Base-by-base conservation (phyloP, 2,797 vertebrate species). In the Poeciliopsis gracilis region DNA sequence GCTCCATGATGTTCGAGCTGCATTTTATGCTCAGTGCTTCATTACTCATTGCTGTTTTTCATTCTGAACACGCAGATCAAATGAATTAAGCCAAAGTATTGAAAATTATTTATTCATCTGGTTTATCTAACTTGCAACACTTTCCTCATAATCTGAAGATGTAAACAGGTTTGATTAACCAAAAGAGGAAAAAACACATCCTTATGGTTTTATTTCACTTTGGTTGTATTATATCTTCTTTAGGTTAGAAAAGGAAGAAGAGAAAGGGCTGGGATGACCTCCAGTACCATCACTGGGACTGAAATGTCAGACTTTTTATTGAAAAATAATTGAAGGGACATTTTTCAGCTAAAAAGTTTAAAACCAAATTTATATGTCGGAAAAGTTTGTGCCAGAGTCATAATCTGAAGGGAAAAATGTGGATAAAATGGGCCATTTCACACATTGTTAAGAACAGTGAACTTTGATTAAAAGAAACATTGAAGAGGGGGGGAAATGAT, bases 291-390 rank as follows among this genome's bases (percentile, higher is more conserved):
- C 74, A 83, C 80, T 79, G 38, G 36, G 82, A 83, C 84, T 77
- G 13, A 71, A 51, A 86, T 87, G 87, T 89, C 87, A 89, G 77
- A 75, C 73, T 3, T 79, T 88, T 89, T 72, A 73, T 74, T 83
- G 82, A 76, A 43, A 76, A 87, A 67, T 84, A 88, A 90, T 89
- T 87, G 84, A 75, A 61, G 85, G n/a, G 1, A 57, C 53, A 57
- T 57, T 57, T 57, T 57, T 57, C 53, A n/a, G n/a, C 53, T 13
- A 57, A 57, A 11, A 57, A 57, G 53, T 12, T 57, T 13, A 15
- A 59, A 59, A 57, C 0, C n/a, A 57, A 57, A 57, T 11, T 5
- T 28, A 57, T 55, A 55, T 55, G 53, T n/a, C 4, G 25, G 25
- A n/a, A 57, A 53, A 25, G 25, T 10, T 25, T 10, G n/a, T 12